These are phyloP conservation scores for Falco biarmicus DNA, from an alignment of 2,797 vertebrate species.

Conservation along the genomic window DNA sequence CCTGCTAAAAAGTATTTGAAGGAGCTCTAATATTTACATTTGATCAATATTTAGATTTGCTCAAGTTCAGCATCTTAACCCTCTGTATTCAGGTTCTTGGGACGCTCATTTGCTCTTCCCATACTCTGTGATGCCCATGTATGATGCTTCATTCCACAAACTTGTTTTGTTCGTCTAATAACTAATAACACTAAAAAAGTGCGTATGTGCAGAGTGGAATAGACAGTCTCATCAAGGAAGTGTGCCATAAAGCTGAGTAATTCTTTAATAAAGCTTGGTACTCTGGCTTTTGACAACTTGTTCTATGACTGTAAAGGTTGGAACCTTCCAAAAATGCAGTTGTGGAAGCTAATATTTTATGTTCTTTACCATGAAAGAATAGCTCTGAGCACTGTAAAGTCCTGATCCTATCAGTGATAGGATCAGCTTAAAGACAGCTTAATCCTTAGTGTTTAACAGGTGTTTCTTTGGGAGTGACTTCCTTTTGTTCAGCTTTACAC, in stretches of 20 bases:
- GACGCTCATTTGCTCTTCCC: background rate
- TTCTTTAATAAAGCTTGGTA: background rate
- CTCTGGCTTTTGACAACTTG: background rate
- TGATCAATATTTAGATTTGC: background rate
- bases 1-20: background rate
- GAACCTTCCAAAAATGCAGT: background rate
- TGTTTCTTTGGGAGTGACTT: conserved; percentile 4
- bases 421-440: background rate
- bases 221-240: background rate
- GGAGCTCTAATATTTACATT: background rate
- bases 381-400: background rate
- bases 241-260: background rate
- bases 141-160: background rate
- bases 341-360: background rate
- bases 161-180: background rate
- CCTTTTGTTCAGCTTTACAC: background rate
- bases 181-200: background rate
- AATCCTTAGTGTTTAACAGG: background rate
- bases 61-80: background rate
- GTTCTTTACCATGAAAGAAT: background rate
- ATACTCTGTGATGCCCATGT: background rate
- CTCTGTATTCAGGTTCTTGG: background rate
- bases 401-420: background rate
- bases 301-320: background rate
- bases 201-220: background rate